phyloP scores from a whole-genome alignment of 2,797 vertebrate species.

The Phrynocephalus guinanensis region DNA sequence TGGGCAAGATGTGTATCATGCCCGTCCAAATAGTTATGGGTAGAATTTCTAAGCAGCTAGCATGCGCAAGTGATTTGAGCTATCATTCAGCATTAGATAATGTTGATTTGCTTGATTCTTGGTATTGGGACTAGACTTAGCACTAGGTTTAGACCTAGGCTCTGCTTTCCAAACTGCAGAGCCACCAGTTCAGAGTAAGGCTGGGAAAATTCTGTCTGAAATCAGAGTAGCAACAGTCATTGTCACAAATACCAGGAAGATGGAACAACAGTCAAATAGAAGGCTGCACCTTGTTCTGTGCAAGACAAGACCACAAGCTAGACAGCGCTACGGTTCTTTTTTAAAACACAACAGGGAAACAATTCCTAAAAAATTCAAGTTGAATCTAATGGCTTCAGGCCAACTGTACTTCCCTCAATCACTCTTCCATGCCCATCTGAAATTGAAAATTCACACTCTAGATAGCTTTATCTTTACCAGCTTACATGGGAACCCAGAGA shows the following conservation, averaged over 20 bases:
- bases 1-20: neutral
- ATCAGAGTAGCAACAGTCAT: neutral
- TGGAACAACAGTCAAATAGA: neutral
- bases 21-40: neutral
- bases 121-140: too few species aligned
- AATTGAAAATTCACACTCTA: too few species aligned
- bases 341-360: neutral
- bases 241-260: neutral
- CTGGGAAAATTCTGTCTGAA: neutral
- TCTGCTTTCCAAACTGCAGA: neutral
- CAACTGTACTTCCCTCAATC: too few species aligned
- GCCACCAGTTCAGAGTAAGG: neutral
- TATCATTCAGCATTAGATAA: neutral
- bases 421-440: too few species aligned
- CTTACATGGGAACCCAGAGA: too few species aligned
- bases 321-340: too few species aligned
- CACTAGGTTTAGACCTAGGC: neutral
- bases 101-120: neutral
- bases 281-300: neutral
- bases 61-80: too few species aligned
- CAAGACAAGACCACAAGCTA: neutral
- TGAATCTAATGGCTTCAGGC: neutral
- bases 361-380: too few species aligned
- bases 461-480: too few species aligned
- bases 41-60: neutral